Base-by-base conservation (phyloP, 2,888 invertebrate genomes). In the Synanthedon myopaeformis region DNA sequence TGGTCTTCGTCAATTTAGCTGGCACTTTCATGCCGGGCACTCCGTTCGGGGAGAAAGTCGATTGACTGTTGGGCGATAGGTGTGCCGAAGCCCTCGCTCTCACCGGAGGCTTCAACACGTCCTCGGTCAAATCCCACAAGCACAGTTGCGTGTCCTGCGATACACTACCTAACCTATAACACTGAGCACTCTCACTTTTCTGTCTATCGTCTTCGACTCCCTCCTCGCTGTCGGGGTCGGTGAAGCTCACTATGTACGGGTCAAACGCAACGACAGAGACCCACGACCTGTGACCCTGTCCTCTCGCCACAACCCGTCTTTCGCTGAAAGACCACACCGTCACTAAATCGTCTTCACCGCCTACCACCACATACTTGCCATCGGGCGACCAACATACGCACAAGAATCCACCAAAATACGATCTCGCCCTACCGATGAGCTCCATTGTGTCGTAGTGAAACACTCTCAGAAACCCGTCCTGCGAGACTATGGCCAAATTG, bases 301-400 rank as follows among this genome's bases (percentile, higher is more conserved):
- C 99, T 49, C 99, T 89, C n/a, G 98, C 99, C 6, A 98, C 96
- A 5, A 99, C 97, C 52, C 97, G 89, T 61, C 96, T 91, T 72
- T 99, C 98, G 61, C 92, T 90, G 74, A 98, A 92, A 52, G 96
- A 97, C 95, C 98, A 99, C 42, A 99, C 95, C 1, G 99, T 99
- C 52, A 99, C 96, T 56, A 99, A 89, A 85, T 99, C 99, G 85
- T 99, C 99, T 82, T 99, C 99, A 4, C 99, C 99, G 0, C 99
- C 99, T 0, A 97, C 96, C 0, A 96, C 97, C 52, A 97, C 96
- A 70, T 97, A 96, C 70, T 94, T 93, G 51, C 96, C 94, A 79
- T 99, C 98, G 0, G 98, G 98, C 10, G 98, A 97, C 99, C 99
- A 99, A 70, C 97, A 95, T 3, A 98, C 97, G 81, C 99, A 99